Evolutionary conservation across 2,113 vertebrate genomes (phyloP).

Genomic region (Promerops cafer): DNA sequence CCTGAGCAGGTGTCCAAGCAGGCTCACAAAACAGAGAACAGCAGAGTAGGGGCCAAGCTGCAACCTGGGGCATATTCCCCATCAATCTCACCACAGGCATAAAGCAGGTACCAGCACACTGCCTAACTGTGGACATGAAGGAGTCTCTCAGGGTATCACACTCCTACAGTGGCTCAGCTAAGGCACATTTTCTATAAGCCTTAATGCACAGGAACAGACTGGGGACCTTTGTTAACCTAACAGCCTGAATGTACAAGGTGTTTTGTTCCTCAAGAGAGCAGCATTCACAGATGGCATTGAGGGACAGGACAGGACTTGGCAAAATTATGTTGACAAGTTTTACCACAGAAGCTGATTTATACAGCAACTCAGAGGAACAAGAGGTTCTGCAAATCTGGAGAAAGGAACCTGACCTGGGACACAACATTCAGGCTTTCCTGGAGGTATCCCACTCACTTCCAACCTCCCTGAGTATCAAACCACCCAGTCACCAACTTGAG

Average conservation of each 20-base stretch:
- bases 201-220: neutral
- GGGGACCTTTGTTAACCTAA: neutral
- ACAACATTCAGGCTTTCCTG: accelerated
- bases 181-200: neutral
- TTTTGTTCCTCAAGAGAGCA: neutral
- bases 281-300: neutral
- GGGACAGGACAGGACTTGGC: neutral
- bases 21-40: neutral
- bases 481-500: neutral
- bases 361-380: neutral
- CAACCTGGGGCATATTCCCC: neutral
- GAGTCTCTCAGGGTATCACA: neutral
- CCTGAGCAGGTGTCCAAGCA: neutral
- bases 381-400: neutral
- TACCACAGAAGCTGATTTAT: neutral
- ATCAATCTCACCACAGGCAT: neutral
- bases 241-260: neutral
- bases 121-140: neutral
- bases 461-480: neutral
- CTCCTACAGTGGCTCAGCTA: neutral
- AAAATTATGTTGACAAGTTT: neutral
- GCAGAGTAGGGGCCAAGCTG: neutral
- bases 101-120: neutral
- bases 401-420: neutral
- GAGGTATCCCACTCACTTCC: neutral